Conservation (phyloP, 2,113 vertebrate genomes). For the Lasiurus borealis region DNA sequence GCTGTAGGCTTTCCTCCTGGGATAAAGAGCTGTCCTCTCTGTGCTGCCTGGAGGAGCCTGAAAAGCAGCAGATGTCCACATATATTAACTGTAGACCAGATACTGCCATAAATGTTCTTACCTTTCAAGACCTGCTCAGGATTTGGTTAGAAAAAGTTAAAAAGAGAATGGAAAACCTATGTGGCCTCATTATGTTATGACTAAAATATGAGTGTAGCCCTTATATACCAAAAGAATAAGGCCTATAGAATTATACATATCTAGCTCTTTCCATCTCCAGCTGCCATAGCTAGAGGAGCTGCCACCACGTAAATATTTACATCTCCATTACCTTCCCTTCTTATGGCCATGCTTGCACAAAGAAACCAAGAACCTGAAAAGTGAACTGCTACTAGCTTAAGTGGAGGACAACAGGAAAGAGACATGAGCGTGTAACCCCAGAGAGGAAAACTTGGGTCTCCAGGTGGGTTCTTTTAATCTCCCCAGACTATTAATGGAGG, state of each 20-base stretch:
- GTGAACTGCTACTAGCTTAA: background rate
- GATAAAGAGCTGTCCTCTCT: background rate
- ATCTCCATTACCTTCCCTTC: background rate
- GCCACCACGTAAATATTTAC: background rate
- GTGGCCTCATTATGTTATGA: background rate
- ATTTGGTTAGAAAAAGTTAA: constrained; percentile 41
- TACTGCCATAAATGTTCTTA: background rate
- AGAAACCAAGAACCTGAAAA: background rate
- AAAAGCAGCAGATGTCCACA: background rate
- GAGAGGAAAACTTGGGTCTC: background rate
- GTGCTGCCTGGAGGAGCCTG: background rate
- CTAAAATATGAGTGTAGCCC: background rate
- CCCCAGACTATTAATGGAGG: background rate
- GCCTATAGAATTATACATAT: background rate
- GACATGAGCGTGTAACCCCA: background rate
- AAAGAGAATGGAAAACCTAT: background rate
- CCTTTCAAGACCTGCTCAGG: background rate
- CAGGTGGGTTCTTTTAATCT: background rate
- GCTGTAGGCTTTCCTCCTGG: constrained; percentile 75
- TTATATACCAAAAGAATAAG: background rate
- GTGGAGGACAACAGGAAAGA: background rate
- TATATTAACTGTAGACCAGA: background rate
- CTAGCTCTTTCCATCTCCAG: background rate
- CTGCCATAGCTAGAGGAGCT: background rate
- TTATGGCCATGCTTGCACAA: background rate